A percentile compares a stretch with the other conserved stretches of the same genome.
phyloP scores from a whole-genome alignment of 1,140 invertebrate genomes.

The Cotesia vestalis region DNA sequence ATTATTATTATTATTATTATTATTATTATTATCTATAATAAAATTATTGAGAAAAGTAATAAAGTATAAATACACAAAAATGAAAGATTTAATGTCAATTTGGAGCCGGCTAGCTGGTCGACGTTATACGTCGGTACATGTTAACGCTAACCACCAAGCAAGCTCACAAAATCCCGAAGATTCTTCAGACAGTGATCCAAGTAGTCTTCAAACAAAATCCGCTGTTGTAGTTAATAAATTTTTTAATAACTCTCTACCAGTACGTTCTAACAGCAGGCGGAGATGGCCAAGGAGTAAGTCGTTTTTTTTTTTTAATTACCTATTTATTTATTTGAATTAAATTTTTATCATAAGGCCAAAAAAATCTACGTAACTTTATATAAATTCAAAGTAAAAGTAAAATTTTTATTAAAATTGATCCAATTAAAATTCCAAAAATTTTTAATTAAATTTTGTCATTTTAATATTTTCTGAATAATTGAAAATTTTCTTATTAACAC shows the following conservation, averaged over 20 bases:
- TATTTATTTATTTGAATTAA: too few relatives aligned
- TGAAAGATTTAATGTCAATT: constrained; percentile 70
- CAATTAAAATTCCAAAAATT: too few relatives aligned
- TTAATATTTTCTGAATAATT: too few relatives aligned
- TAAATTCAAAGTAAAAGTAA: too few relatives aligned
- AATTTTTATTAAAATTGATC: too few relatives aligned
- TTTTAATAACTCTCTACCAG: constrained; percentile 63
- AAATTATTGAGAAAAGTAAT: neutral
- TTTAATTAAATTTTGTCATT: too few relatives aligned
- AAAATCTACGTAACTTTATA: too few relatives aligned
- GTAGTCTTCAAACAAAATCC: constrained; percentile 54
- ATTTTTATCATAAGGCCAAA: too few relatives aligned
- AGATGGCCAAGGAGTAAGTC: constrained; percentile 68
- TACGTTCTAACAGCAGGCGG: constrained; percentile 52
- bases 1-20: neutral
- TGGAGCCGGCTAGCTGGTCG: constrained; percentile 65
- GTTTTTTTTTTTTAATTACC: neutral
- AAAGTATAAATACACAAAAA: constrained; percentile 41
- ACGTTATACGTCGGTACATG: constrained; percentile 63
- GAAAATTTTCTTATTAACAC: too few relatives aligned
- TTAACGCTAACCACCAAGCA: constrained; percentile 50
- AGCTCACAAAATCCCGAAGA: constrained; percentile 56
- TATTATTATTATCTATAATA: too few relatives aligned
- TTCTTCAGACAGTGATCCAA: constrained; percentile 45
- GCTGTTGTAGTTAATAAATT: constrained; percentile 67